These are phyloP conservation scores for Poecilobothrus nobilitatus DNA, from an alignment of 2,888 invertebrate genomes.

Conservation along the genomic window DNA sequence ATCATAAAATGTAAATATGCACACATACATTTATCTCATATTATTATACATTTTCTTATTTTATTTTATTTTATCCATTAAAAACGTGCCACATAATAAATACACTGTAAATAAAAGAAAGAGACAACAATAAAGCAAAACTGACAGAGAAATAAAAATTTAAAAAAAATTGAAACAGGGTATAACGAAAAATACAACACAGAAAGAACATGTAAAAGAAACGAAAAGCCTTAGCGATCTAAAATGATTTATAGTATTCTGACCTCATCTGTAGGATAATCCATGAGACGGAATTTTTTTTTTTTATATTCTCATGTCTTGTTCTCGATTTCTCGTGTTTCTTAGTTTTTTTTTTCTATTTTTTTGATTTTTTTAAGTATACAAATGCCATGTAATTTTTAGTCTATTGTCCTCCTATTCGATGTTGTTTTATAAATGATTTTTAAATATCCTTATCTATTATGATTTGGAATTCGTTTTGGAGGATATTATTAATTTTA, in stretches of 20 bases:
- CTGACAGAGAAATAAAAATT: background rate
- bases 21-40: background rate
- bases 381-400: background rate
- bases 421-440: background rate
- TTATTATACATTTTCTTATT: background rate
- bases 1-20: too few species aligned
- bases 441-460: background rate
- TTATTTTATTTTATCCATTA: background rate
- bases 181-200: background rate
- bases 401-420: background rate
- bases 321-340: too few species aligned
- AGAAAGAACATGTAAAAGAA: background rate
- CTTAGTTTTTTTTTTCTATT: background rate
- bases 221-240: background rate
- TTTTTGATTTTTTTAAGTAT: background rate
- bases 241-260: background rate
- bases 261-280: conserved; percentile 1
- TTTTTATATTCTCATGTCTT: background rate
- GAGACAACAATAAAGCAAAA: background rate
- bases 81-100: background rate
- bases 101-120: background rate
- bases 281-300: background rate
- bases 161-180: too few species aligned
- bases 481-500: background rate
- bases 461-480: background rate